phyloP scores from a whole-genome alignment of 2,888 invertebrate species.

The Branchellion lobata region DNA sequence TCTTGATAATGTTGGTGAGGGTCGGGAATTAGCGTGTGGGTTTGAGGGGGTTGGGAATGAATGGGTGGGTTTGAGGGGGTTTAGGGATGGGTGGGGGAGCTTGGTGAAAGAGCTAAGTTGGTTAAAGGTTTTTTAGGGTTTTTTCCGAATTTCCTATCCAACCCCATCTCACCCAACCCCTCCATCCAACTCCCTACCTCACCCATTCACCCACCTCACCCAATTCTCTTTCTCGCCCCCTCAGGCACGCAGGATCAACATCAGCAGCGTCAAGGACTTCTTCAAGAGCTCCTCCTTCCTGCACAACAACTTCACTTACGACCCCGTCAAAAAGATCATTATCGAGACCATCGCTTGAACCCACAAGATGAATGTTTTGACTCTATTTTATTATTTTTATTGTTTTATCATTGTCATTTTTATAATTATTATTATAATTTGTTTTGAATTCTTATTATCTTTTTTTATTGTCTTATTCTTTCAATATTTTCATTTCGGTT shows the following conservation, averaged over 20 bases:
- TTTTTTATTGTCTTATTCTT: too few relatives aligned
- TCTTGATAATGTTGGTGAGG: constrained; percentile 70
- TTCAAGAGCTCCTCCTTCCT: constrained; percentile 87
- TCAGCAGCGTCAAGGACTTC: constrained; percentile 83
- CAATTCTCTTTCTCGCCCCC: constrained; percentile 57
- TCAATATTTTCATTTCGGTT: too few relatives aligned
- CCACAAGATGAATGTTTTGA: too few relatives aligned
- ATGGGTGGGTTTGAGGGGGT: neutral
- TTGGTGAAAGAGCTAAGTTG: too few relatives aligned
- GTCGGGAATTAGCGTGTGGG: neutral
- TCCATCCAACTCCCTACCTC: neutral
- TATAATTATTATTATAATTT: too few relatives aligned
- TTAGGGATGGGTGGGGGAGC: neutral
- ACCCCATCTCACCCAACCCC: neutral
- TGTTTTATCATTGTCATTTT: too few relatives aligned
- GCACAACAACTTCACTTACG: constrained; percentile 82
- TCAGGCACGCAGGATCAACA: constrained; percentile 86
- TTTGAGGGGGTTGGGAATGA: neutral
- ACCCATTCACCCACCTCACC: neutral
- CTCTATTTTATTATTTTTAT: too few relatives aligned
- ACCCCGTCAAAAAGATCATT: constrained; percentile 79
- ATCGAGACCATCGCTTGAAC: constrained; percentile 67
- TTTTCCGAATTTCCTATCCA: neutral
- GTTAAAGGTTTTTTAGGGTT: constrained; percentile 5
- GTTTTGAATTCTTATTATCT: too few relatives aligned